Evolutionary conservation across 2,113 vertebrate species (phyloP).

Genomic region (Pseudorhombus dupliciocellatus): DNA sequence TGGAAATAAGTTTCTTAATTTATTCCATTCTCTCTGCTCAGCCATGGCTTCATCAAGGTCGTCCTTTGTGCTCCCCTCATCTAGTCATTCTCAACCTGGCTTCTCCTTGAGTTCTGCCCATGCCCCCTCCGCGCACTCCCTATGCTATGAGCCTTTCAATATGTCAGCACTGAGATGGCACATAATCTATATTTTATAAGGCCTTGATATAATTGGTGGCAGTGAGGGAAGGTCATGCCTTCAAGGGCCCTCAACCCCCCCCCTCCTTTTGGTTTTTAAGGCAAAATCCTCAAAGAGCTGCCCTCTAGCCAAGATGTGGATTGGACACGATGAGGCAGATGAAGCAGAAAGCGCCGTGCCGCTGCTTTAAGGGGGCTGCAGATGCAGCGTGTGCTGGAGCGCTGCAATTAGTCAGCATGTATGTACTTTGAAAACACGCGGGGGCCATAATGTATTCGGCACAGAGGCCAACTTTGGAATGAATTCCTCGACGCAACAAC

Average conservation of each 20-base stretch:
- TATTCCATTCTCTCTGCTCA: constrained; percentile 17
- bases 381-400: constrained; percentile 28
- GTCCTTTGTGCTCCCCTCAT: constrained; percentile 47
- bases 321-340: constrained; percentile 33
- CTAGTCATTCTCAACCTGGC: constrained; percentile 51
- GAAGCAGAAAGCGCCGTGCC: constrained; percentile 12
- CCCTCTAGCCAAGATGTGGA: constrained; percentile 29
- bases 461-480: constrained; percentile 30
- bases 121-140: constrained; percentile 43
- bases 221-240: constrained; percentile 74
- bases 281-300: constrained; percentile 50
- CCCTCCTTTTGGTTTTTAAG: constrained; percentile 41
- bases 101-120: constrained; percentile 50
- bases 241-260: constrained; percentile 51
- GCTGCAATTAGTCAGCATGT: constrained; percentile 63
- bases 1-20: constrained; percentile 1
- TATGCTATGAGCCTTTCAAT: constrained; percentile 61
- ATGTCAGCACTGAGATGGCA: constrained; percentile 72
- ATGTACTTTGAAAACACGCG: constrained; percentile 64
- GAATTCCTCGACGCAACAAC: constrained; percentile 26
- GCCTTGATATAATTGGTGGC: constrained; percentile 78
- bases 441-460: constrained; percentile 61
- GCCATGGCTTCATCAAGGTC: constrained; percentile 58
- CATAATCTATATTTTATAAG: constrained; percentile 83
- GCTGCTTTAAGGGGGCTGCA: constrained; percentile 33